Evolutionary conservation across 2,113 vertebrate genomes (phyloP), one percentile per base, ranked within the genome.

Genomic region (Nyctibius bracteatus): DNA sequence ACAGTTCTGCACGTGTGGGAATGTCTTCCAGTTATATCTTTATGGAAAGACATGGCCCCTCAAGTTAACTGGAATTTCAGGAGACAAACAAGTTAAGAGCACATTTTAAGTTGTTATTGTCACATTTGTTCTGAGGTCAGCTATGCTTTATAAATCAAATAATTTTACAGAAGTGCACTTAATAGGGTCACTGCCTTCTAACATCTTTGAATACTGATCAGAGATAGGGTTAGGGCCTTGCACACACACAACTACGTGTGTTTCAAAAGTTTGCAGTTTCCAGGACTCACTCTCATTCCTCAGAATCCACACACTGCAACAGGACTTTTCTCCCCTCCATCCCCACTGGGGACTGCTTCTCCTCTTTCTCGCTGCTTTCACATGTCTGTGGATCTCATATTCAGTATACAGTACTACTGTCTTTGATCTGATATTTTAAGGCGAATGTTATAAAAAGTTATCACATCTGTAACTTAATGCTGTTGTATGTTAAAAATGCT

Each of bases 191-290:
- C 23, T 88, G 44, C 33, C 41, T 91, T 55, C 49, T 77, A 57
- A 66, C 18, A 5, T 70, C 31, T 71, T 59, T 71, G 59, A 95
- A 33, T 24, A 41, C 22, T 44, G 46, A 39, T 31, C 79, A 83
- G 55, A 92, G 70, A 58, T 6, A 25, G 39, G 21, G n/a, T 57
- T 43, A 72, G 27, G 11, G 62, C 22, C 20, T 65, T 0, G 2
- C 1, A 0, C 2, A 4, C 18, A 52, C 9, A 21, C 0, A 2
- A 41, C 12, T 25, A 15, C 0, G 3, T 33, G 18, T 20, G 14
- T 71, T 51, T 91, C 84, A 73, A 66, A 78, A 55, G 23, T 62
- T 65, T 66, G 28, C 49, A 25, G 14, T 90, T 91, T 91, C 30
- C 73, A 68, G 58, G 25, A 44, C 2, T 6, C 4, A 49, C 7